These are phyloP conservation scores for Pectinophora gossypiella DNA, from an alignment of 1,140 invertebrate genomes.

Conservation along the genomic window DNA sequence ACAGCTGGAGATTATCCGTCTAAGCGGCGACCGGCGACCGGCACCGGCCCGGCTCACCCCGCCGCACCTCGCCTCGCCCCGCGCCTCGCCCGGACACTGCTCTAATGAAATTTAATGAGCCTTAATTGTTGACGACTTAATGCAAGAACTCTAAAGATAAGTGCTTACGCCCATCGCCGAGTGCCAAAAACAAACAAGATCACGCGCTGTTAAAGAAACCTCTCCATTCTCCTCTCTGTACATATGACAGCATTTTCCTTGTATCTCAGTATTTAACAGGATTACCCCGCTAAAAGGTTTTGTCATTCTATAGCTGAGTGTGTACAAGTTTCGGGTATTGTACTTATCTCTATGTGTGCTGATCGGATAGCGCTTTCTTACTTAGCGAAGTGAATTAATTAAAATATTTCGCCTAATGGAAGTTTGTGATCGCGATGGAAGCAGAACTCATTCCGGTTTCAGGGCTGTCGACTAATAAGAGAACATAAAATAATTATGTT, in stretches of 20 bases:
- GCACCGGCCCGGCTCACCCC: slow-evolving; percentile 24
- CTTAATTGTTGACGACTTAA: slow-evolving; percentile 73
- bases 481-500: no score
- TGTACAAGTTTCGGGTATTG: neutral
- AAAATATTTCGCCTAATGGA: slow-evolving; percentile 21
- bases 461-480: neutral
- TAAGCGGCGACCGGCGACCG: slow-evolving; percentile 44
- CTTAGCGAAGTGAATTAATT: slow-evolving; percentile 19
- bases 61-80: slow-evolving; percentile 20
- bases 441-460: neutral
- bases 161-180: slow-evolving; percentile 32
- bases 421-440: slow-evolving; percentile 12
- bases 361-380: slow-evolving; percentile 13
- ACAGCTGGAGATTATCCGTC: slow-evolving; percentile 74
- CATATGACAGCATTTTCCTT: slow-evolving; percentile 13
- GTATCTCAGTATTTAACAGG: slow-evolving; percentile 10
- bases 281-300: slow-evolving; percentile 17
- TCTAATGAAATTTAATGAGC: slow-evolving; percentile 73
- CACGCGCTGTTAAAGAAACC: slow-evolving; percentile 6
- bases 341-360: slow-evolving; percentile 8
- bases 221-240: slow-evolving; percentile 5
- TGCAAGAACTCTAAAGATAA: slow-evolving; percentile 68
- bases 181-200: slow-evolving; percentile 29
- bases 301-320: slow-evolving; percentile 7
- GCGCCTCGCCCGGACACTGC: slow-evolving; percentile 42